Percentiles rank a stretch among this genome's conserved stretches.
Evolutionary conservation across 2,888 invertebrate species (phyloP).

Genomic region (Chymomyza amoena): DNA sequence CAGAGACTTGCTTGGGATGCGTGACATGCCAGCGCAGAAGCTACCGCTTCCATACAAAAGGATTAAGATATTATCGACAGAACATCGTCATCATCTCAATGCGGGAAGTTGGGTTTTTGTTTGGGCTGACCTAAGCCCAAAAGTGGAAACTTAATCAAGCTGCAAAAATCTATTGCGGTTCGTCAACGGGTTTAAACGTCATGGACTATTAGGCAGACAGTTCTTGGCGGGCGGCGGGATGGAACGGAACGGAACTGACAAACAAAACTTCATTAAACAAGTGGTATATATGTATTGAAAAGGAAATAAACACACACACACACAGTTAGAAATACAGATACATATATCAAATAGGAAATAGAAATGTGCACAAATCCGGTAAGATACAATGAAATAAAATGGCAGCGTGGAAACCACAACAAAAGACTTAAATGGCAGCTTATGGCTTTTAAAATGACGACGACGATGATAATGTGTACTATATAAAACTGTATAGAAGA

Average conservation of each 20-base stretch:
- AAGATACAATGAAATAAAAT: background rate
- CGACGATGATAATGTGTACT: background rate
- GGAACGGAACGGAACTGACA: background rate
- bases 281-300: background rate
- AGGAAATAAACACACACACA: background rate
- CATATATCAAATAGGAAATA: constrained; percentile 16
- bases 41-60: constrained; percentile 44
- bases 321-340: background rate
- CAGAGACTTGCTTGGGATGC: background rate
- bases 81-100: constrained; percentile 14
- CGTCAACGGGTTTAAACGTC: constrained; percentile 8
- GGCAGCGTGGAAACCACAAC: constrained; percentile 37
- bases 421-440: constrained; percentile 55
- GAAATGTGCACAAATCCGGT: constrained; percentile 34
- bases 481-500: background rate
- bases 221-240: too few species aligned
- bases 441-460: constrained; percentile 28
- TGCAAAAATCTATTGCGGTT: constrained; percentile 33
- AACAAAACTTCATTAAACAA: background rate
- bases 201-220: constrained; percentile 28
- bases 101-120: constrained; percentile 19
- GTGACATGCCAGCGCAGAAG: background rate
- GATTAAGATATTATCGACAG: constrained; percentile 63
- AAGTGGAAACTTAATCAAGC: constrained; percentile 43
- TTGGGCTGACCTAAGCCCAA: background rate